Evolutionary conservation across 2,113 vertebrate species (phyloP).

Genomic region (Antechinus flavipes): DNA sequence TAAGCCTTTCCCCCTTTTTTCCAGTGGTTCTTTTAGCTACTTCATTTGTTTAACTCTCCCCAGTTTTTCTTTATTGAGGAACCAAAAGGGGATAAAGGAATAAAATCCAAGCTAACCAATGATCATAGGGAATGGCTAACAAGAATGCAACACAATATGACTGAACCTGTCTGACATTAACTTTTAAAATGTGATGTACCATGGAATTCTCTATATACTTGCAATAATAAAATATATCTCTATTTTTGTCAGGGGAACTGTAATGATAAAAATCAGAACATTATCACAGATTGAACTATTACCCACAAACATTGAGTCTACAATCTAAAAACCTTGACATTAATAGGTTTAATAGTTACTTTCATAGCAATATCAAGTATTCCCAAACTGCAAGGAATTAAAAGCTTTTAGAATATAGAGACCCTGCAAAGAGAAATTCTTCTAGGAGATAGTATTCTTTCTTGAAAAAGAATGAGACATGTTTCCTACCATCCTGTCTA

Average conservation of each 20-base stretch:
- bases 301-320: background rate
- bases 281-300: background rate
- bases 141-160: background rate
- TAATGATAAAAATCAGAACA: background rate
- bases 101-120: background rate
- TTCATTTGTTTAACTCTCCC: background rate
- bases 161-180: background rate
- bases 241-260: background rate
- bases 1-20: conserved; percentile 7
- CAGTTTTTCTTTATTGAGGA: conserved; percentile 10
- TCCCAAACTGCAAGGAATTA: background rate
- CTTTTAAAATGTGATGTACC: background rate
- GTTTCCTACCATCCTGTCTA: background rate
- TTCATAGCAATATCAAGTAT: background rate
- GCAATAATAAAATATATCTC: background rate
- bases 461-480: background rate
- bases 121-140: background rate
- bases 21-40: conserved; percentile 17
- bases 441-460: background rate
- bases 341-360: background rate
- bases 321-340: background rate
- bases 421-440: background rate
- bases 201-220: background rate
- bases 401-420: background rate
- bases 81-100: conserved; percentile 11